phyloP scores from a whole-genome alignment of 1,140 invertebrate genomes.

The Zaprionus davidi region DNA sequence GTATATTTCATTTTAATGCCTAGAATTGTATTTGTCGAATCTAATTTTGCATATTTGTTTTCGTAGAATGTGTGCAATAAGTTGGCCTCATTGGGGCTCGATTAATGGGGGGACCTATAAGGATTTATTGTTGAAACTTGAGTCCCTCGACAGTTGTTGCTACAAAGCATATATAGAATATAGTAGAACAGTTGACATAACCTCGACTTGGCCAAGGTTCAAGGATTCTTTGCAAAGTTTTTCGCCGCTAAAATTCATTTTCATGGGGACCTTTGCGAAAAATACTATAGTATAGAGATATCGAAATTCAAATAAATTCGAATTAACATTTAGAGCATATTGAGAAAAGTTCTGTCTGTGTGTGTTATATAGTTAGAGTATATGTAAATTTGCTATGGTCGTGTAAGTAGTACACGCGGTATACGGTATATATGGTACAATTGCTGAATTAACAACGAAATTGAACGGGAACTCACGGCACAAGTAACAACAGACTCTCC shows the following conservation, averaged over 20 bases:
- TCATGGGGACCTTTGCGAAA: slow-evolving; percentile 17
- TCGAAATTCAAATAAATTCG: slow-evolving; percentile 55
- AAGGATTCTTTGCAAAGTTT: slow-evolving; percentile 38
- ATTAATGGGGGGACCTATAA: slow-evolving; percentile 61
- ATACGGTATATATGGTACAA: slow-evolving; percentile 15
- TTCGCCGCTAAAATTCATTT: slow-evolving; percentile 13
- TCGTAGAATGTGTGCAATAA: slow-evolving; percentile 49
- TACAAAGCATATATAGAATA: slow-evolving; percentile 5
- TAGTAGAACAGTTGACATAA: slow-evolving; percentile 19
- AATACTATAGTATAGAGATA: slow-evolving; percentile 12
- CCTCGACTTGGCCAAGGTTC: slow-evolving; percentile 39
- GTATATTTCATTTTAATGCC: slow-evolving; percentile 77
- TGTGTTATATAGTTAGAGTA: slow-evolving; percentile 8
- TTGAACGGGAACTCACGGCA: slow-evolving; percentile 71
- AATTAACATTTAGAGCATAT: slow-evolving; percentile 60
- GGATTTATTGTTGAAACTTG: slow-evolving; percentile 79
- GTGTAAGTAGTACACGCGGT: slow-evolving; percentile 12
- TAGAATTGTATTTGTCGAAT: slow-evolving; percentile 62
- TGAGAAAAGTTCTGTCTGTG: slow-evolving; percentile 28
- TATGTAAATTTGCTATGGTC: slow-evolving; percentile 27
- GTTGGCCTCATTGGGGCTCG: not conserved
- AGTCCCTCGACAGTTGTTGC: slow-evolving; percentile 72
- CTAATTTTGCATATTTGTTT: slow-evolving; percentile 35
- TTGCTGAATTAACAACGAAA: slow-evolving; percentile 61
- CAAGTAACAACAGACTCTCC: slow-evolving; percentile 68